Percentiles rank a stretch among this genome's conserved stretches.
Evolutionary conservation across 1,140 invertebrate species (phyloP).

Genomic region (Phthorimaea operculella): DNA sequence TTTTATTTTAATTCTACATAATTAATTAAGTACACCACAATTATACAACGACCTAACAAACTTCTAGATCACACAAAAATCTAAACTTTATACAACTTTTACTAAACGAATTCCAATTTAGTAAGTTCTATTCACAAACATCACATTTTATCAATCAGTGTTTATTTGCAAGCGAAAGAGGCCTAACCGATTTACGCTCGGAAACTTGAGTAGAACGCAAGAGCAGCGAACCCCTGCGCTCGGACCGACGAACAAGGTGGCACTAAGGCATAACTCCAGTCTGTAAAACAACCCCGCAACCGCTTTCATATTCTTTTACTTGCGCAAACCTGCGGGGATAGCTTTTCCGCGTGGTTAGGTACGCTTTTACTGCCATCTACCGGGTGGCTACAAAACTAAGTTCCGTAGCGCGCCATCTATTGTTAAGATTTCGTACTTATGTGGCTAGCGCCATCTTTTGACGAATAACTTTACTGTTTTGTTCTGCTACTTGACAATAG

Average conservation of each 20-base stretch:
- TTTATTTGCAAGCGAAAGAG: background rate
- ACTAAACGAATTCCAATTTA: background rate
- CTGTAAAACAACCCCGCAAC: constrained; percentile 29
- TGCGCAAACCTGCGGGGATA: constrained; percentile 53
- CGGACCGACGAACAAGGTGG: constrained; percentile 31
- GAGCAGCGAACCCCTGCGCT: constrained; percentile 7
- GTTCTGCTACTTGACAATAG: background rate
- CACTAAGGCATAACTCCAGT: constrained; percentile 36
- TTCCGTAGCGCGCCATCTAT: constrained; percentile 10
- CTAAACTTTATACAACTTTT: background rate
- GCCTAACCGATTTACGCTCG: constrained; percentile 17
- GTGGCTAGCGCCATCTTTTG: background rate
- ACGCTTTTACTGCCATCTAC: constrained; percentile 33
- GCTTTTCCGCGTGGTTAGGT: constrained; percentile 46
- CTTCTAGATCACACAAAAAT: background rate
- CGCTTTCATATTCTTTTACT: constrained; percentile 47
- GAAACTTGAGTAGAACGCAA: constrained; percentile 15
- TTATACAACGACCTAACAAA: background rate
- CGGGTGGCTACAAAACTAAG: constrained; percentile 12
- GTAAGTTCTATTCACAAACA: background rate
- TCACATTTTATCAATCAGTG: constrained; percentile 3
- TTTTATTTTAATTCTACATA: too few relatives aligned
- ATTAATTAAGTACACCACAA: background rate
- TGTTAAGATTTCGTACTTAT: background rate
- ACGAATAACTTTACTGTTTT: background rate